These are phyloP conservation scores for Leucoma salicis DNA, from an alignment of 2,888 invertebrate species.

Conservation along the genomic window DNA sequence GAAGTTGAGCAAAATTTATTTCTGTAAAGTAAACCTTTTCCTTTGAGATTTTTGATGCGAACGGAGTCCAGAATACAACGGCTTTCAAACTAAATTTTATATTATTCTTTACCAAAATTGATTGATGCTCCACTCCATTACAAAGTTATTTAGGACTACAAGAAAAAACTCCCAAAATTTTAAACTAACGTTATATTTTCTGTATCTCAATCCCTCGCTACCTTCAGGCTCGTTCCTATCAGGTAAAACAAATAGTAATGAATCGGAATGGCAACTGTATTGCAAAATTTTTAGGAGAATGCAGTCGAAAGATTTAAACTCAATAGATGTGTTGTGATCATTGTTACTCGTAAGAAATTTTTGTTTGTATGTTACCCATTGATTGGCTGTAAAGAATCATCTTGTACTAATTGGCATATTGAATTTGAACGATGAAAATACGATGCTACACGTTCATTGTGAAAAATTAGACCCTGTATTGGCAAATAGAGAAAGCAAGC, in stretches of 20 bases:
- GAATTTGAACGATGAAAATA: slow-evolving; percentile 32
- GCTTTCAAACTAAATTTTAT: slow-evolving; percentile 7
- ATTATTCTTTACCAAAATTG: neutral
- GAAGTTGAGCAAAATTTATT: slow-evolving; percentile 26
- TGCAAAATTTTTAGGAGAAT: slow-evolving; percentile 78
- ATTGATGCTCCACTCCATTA: slow-evolving; percentile 24
- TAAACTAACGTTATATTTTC: slow-evolving; percentile 81
- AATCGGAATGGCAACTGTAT: slow-evolving; percentile 79
- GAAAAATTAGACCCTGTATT: slow-evolving; percentile 63
- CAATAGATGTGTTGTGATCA: slow-evolving; percentile 72
- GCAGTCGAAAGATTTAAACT: slow-evolving; percentile 49
- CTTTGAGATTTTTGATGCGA: slow-evolving; percentile 38
- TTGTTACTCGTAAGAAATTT: slow-evolving; percentile 50
- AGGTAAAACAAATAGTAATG: slow-evolving; percentile 84
- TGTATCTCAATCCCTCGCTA: slow-evolving; percentile 85
- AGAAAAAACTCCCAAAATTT: slow-evolving; percentile 49
- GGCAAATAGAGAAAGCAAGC: slow-evolving; percentile 64
- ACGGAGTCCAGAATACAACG: slow-evolving; percentile 34
- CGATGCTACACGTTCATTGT: slow-evolving; percentile 37
- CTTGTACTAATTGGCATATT: slow-evolving; percentile 42
- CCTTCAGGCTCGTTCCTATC: slow-evolving; percentile 92
- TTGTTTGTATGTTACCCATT: slow-evolving; percentile 52
- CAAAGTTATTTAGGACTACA: slow-evolving; percentile 39
- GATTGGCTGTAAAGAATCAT: slow-evolving; percentile 67
- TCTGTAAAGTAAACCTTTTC: slow-evolving; percentile 28